Percentiles rank a stretch among this genome's conserved stretches.
phyloP scores from a whole-genome alignment of 2,113 vertebrate species.

The Dasyornis broadbenti region DNA sequence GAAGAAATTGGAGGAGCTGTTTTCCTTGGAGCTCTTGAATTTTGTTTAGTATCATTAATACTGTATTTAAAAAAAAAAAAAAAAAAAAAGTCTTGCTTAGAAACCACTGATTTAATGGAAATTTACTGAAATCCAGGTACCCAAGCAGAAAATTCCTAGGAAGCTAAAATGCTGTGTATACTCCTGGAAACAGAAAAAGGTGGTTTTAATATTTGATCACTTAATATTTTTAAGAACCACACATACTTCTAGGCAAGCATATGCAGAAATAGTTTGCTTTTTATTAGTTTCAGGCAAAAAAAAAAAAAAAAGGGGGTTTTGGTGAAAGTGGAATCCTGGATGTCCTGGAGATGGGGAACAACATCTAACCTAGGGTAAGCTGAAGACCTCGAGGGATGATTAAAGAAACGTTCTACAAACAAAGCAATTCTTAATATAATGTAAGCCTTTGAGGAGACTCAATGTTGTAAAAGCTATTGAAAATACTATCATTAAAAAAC shows the following conservation, averaged over 20 bases:
- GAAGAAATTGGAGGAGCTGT: neutral
- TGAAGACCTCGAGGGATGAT: constrained; percentile 36
- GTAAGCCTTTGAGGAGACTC: constrained; percentile 46
- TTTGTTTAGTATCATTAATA: constrained; percentile 7
- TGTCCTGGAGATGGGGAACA: neutral
- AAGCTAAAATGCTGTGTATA: constrained; percentile 39
- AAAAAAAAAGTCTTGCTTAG: constrained; percentile 14
- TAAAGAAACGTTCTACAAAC: constrained; percentile 51
- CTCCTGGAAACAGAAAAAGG: constrained; percentile 36
- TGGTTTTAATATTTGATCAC: constrained; percentile 21
- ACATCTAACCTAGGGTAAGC: neutral
- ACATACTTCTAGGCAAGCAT: neutral
- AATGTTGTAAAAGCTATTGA: constrained; percentile 37
- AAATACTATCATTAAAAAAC: constrained; percentile 34
- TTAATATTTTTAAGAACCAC: constrained; percentile 8
- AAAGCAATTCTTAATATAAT: constrained; percentile 52
- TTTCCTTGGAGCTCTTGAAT: neutral
- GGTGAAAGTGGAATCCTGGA: constrained; percentile 37
- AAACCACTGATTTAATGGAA: constrained; percentile 31
- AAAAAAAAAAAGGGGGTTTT: neutral
- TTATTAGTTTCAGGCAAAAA: constrained; percentile 37
- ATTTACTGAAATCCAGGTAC: constrained; percentile 54
- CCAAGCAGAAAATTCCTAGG: constrained; percentile 39
- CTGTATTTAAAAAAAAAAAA: neutral
- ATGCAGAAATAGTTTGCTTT: constrained; percentile 20